Evolutionary conservation across 30 jellyfish, hydroid and myxozoan genomes (phyloP).

Genomic region (Cassiopea andromeda): DNA sequence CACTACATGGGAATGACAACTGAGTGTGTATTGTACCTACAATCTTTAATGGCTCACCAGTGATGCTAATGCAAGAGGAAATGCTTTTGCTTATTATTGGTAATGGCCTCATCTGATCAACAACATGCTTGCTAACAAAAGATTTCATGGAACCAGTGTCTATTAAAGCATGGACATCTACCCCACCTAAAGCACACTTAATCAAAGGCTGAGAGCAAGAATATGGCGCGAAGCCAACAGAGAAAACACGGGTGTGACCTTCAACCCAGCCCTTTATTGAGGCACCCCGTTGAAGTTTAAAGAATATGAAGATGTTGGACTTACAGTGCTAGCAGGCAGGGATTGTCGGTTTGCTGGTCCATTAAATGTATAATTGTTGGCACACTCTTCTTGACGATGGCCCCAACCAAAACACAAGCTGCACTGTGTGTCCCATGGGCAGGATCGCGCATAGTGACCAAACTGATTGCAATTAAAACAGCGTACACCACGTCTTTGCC

Average conservation of each 20-base stretch:
- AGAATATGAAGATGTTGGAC: constrained; percentile 17
- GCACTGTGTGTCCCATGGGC: constrained; percentile 52
- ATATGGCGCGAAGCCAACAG: constrained; percentile 1
- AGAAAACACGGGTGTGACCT: constrained; percentile 53
- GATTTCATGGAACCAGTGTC: constrained; percentile 73
- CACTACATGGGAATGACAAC: constrained; percentile 22
- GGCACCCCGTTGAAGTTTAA: constrained; percentile 73
- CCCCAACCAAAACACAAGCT: constrained; percentile 33
- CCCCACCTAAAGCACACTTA: constrained; percentile 26
- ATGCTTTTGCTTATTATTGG: neutral
- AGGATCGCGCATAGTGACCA: constrained; percentile 32
- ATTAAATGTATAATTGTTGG: neutral
- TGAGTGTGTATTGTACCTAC: constrained; percentile 26
- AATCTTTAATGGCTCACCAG: constrained; percentile 52
- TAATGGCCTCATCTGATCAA: constrained; percentile 6
- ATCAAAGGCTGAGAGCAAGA: constrained; percentile 24
- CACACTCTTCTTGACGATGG: constrained; percentile 21
- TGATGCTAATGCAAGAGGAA: constrained; percentile 21
- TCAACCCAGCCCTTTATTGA: constrained; percentile 63
- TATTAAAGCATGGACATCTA: constrained; percentile 46
- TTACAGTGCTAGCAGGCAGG: neutral
- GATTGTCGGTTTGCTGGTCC: neutral
- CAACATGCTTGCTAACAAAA: constrained; percentile 13
- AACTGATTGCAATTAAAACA: constrained; percentile 33
- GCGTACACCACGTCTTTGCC: constrained; percentile 12